phyloP scores from a whole-genome alignment of 2,113 vertebrate genomes.

The Hippocampus guttulatus region DNA sequence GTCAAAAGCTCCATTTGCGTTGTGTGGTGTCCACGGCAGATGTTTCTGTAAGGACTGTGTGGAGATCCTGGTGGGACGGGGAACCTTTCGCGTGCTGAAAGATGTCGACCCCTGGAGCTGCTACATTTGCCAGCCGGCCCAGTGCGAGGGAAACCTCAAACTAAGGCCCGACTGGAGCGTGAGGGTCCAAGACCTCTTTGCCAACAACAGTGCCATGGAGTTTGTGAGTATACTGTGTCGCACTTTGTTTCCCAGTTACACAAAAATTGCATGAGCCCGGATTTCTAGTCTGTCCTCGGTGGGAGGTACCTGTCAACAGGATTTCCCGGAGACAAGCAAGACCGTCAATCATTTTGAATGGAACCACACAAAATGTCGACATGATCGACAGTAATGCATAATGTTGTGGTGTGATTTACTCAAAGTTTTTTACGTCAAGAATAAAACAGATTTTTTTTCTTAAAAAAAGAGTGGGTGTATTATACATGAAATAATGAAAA shows the following conservation, averaged over 20 bases:
- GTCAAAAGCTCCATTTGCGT: background rate
- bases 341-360: too few relatives aligned
- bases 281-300: too few relatives aligned
- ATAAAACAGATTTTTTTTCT: too few relatives aligned
- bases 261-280: too few relatives aligned
- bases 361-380: background rate
- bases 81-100: constrained; percentile 75
- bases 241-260: background rate
- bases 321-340: too few relatives aligned
- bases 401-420: background rate
- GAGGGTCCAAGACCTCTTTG: constrained; percentile 87
- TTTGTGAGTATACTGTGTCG: constrained; percentile 72
- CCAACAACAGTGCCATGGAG: constrained; percentile 80
- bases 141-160: constrained; percentile 74
- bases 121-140: constrained; percentile 81
- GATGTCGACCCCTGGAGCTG: constrained; percentile 91
- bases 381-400: background rate
- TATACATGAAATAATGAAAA: too few relatives aligned
- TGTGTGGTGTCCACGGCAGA: constrained; percentile 53
- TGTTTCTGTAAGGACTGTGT: constrained; percentile 95
- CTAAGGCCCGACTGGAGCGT: constrained; percentile 85
- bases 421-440: too few relatives aligned
- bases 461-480: too few relatives aligned
- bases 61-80: constrained; percentile 80
- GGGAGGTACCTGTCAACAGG: too few relatives aligned